Evolutionary conservation across 2,113 vertebrate species (phyloP).

Genomic region (Aplodontia rufa): DNA sequence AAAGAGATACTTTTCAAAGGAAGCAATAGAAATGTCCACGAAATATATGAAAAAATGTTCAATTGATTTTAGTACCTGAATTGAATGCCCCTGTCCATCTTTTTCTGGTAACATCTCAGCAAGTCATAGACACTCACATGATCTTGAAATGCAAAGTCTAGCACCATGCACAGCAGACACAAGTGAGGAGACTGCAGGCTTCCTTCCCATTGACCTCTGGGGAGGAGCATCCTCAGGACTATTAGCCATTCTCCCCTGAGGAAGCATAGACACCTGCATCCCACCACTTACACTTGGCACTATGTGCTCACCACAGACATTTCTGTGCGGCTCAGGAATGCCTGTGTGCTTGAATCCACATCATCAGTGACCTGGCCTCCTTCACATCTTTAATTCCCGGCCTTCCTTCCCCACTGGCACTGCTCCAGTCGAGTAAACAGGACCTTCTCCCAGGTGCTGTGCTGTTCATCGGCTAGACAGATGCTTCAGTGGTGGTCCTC

Average conservation of each 20-base stretch:
- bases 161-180: not conserved
- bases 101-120: not conserved
- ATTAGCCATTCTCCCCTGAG: too few species aligned
- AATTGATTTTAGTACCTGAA: not conserved
- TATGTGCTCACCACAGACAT: not conserved
- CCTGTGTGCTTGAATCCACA: not conserved
- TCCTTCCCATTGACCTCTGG: not conserved
- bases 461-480: not conserved
- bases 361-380: not conserved
- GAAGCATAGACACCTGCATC: not conserved
- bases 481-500: not conserved
- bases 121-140: not conserved
- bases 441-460: not conserved
- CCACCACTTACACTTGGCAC: too few species aligned
- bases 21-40: too few species aligned
- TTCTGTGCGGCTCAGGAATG: not conserved
- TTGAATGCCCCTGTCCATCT: rapidly evolving
- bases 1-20: too few species aligned
- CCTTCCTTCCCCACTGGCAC: too few species aligned
- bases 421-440: too few species aligned
- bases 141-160: not conserved
- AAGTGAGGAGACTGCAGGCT: not conserved
- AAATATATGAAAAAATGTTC: not conserved
- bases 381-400: too few species aligned
- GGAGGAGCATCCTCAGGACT: not conserved